These are phyloP conservation scores for Zhuqinia jingwanae DNA, from an alignment of 2,888 invertebrate species.

Conservation along the genomic window DNA sequence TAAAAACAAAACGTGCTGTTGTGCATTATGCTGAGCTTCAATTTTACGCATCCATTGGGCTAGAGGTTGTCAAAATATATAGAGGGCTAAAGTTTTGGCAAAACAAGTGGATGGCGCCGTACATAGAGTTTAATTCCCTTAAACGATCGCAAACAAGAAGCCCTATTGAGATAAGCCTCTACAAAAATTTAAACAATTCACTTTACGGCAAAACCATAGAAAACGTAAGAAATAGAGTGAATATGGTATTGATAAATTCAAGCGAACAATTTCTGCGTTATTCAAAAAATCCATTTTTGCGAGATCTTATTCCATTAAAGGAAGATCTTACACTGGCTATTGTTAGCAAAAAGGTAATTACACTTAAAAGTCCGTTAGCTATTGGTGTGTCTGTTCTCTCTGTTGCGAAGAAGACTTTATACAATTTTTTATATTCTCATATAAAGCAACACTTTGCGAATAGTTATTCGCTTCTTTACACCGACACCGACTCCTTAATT, in stretches of 20 bases:
- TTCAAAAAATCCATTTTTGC: slow-evolving; percentile 58
- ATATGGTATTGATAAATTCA: slow-evolving; percentile 52
- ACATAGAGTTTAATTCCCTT: background rate
- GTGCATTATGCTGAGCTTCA: slow-evolving; percentile 53
- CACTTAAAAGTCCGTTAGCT: slow-evolving; percentile 44
- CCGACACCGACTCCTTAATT: slow-evolving; percentile 60
- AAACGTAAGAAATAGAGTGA: slow-evolving; percentile 46
- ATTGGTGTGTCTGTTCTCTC: slow-evolving; percentile 60
- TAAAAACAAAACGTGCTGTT: background rate
- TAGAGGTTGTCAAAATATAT: slow-evolving; percentile 34
- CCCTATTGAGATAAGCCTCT: background rate
- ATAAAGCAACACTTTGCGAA: slow-evolving; percentile 24
- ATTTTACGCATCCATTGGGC: slow-evolving; percentile 35
- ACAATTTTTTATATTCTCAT: slow-evolving; percentile 50
- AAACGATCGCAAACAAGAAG: background rate
- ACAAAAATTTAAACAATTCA: slow-evolving; percentile 47
- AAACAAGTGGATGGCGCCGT: slow-evolving; percentile 26
- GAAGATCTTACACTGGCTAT: background rate
- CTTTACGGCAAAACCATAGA: slow-evolving; percentile 50
- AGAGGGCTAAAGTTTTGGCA: slow-evolving; percentile 32
- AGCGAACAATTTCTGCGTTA: background rate
- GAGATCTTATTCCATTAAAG: slow-evolving; percentile 8
- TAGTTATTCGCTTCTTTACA: background rate
- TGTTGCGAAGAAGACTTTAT: slow-evolving; percentile 35
- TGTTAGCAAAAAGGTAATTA: slow-evolving; percentile 8